A percentile compares a stretch with the other conserved stretches of the same genome.
Conservation (phyloP, 1,140 invertebrate species). For the Anastatus disparis region DNA sequence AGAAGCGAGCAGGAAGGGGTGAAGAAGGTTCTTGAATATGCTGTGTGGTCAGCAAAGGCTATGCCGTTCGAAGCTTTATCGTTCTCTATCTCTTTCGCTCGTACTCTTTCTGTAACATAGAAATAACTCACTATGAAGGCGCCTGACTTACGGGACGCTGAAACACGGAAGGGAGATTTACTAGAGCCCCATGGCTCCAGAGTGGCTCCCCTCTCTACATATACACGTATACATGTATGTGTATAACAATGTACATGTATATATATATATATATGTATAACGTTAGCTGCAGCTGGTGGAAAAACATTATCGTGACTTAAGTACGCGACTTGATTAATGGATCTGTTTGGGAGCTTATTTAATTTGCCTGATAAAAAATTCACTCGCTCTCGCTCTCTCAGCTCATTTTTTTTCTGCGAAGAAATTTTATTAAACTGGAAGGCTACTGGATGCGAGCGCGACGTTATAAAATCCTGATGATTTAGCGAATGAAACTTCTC, state of each 20-base stretch:
- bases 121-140: conserved; percentile 6
- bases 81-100: too few relatives aligned
- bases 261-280: too few relatives aligned
- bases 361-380: conserved; percentile 20
- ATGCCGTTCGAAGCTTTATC: too few relatives aligned
- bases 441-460: background rate
- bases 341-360: conserved; percentile 14
- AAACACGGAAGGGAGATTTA: background rate
- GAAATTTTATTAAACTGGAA: background rate
- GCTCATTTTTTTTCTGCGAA: too few relatives aligned
- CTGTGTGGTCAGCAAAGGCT: conserved; percentile 1
- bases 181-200: background rate
- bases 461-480: background rate
- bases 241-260: too few relatives aligned
- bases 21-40: conserved; percentile 7
- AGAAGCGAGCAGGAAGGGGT: too few relatives aligned
- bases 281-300: too few relatives aligned
- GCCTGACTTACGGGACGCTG: conserved; percentile 2
- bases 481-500: background rate
- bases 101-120: too few relatives aligned
- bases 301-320: conserved; percentile 9
- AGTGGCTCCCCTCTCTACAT: background rate
- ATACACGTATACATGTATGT: too few relatives aligned
- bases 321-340: background rate
- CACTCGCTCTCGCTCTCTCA: background rate